Conservation (phyloP, 2,888 invertebrate genomes). For the Cantharis rufa region DNA sequence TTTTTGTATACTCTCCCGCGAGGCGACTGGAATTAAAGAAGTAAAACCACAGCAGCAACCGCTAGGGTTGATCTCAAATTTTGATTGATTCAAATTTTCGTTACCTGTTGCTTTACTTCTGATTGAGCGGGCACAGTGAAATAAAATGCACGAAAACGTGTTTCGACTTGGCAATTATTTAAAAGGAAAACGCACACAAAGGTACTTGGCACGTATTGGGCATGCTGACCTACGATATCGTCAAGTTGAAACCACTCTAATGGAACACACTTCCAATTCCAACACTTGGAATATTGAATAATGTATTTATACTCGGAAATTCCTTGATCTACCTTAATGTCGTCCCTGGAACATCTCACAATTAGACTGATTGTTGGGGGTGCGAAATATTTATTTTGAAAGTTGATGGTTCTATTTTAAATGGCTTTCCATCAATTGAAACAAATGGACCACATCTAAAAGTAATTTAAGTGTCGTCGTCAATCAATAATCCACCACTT, state of each 20-base stretch:
- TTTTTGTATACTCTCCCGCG: no score
- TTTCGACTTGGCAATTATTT: not conserved
- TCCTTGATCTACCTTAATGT: not conserved
- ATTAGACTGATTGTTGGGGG: not conserved
- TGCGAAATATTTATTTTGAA: not conserved
- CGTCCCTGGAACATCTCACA: not conserved
- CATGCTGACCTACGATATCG: not conserved
- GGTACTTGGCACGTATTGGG: not conserved
- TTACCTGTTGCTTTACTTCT: not conserved
- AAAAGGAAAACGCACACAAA: not conserved
- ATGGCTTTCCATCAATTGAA: not conserved
- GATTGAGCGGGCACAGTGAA: not conserved
- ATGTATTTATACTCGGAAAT: not conserved
- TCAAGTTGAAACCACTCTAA: not conserved
- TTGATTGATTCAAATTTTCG: not conserved
- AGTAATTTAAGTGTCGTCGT: not conserved
- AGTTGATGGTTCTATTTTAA: not conserved
- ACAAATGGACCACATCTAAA: not conserved
- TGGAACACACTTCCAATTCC: not conserved
- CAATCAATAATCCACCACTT: not conserved
- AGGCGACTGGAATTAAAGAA: no score
- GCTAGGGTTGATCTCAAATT: not conserved
- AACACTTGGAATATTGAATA: not conserved
- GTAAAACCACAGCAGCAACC: no score
- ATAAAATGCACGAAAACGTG: not conserved